These are phyloP conservation scores for Varroa destructor DNA, from an alignment of 1,140 invertebrate genomes.

Conservation along the genomic window DNA sequence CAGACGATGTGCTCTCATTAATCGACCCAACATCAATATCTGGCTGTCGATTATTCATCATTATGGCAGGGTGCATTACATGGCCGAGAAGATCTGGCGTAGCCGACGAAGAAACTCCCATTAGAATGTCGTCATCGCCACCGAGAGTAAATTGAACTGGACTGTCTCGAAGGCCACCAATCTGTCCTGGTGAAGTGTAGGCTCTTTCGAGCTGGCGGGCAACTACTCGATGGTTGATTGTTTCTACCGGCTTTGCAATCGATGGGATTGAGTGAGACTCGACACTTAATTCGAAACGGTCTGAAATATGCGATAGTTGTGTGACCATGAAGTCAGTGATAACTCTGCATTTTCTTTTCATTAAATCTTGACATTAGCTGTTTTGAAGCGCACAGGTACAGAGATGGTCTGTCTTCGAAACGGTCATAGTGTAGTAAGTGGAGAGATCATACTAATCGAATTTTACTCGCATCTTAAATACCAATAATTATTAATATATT, in stretches of 20 bases:
- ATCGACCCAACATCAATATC: constrained; percentile 13
- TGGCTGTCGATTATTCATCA: no score
- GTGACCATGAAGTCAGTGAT: no score
- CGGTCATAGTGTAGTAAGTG: no score
- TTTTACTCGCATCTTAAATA: no score
- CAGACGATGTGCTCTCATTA: constrained; percentile 22
- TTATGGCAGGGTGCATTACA: background rate
- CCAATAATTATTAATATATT: no score
- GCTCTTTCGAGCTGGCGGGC: constrained; percentile 15
- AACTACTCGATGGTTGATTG: constrained; percentile 21
- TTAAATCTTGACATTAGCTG: no score
- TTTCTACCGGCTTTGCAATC: constrained; percentile 23
- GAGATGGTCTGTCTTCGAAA: no score
- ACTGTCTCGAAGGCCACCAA: background rate
- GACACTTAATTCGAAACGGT: constrained; percentile 12
- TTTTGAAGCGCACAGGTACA: no score
- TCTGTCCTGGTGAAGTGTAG: background rate
- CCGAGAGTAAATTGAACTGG: constrained; percentile 18
- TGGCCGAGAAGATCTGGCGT: constrained; percentile 23
- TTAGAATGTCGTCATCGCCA: background rate
- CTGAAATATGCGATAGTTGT: no score
- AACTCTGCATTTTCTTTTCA: no score
- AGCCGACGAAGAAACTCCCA: background rate
- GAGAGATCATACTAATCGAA: no score
- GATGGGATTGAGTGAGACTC: constrained; percentile 2